phyloP scores from a whole-genome alignment of 2,113 vertebrate genomes.

The Macquaria australasica region DNA sequence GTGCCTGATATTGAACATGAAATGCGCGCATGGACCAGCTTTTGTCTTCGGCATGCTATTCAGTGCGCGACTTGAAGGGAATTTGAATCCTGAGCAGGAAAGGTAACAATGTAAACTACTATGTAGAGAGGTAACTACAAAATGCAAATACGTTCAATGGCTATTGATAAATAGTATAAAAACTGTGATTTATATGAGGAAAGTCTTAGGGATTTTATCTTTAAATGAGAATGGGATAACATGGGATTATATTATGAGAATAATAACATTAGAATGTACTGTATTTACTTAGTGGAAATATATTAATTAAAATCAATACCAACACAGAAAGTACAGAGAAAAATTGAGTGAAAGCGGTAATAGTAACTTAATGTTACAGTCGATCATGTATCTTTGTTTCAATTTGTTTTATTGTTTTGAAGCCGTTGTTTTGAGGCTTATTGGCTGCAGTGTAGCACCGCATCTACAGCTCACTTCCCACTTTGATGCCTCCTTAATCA shows the following conservation, averaged over 20 bases:
- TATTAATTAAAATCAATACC: not conserved
- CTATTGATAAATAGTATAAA: too few species aligned
- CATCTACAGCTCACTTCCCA: conserved; percentile 24
- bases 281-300: too few species aligned
- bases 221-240: not conserved
- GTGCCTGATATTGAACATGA: too few species aligned
- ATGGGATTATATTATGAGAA: not conserved
- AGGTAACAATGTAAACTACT: too few species aligned
- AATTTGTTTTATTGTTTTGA: conserved; percentile 34
- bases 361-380: not conserved
- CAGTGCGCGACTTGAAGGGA: too few species aligned
- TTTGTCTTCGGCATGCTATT: too few species aligned
- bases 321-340: not conserved
- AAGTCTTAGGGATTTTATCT: not conserved
- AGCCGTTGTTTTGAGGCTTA: conserved; percentile 33
- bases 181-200: not conserved
- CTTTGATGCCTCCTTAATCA: conserved; percentile 60
- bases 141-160: too few species aligned
- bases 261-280: not conserved
- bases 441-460: conserved; percentile 15
- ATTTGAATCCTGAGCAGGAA: too few species aligned
- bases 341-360: not conserved
- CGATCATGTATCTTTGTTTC: conserved; percentile 35
- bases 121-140: too few species aligned
- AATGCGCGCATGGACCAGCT: too few species aligned